Evolutionary conservation across 1,140 invertebrate genomes (phyloP), one percentile per base, ranked within the genome.

Genomic region (Aphis gossypii): DNA sequence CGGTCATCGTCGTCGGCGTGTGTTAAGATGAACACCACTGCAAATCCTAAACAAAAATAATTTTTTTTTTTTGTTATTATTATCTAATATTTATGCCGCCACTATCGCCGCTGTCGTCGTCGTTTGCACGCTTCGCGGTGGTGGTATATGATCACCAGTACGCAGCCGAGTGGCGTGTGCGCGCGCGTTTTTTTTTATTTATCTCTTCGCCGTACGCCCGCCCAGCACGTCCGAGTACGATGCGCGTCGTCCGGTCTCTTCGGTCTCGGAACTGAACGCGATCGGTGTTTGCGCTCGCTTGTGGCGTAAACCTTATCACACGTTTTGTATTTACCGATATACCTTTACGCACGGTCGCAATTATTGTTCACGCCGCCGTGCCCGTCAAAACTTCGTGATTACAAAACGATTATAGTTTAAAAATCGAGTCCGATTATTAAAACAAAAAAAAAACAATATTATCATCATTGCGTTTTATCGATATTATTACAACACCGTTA

Each of bases 41-140:
- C 60, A 76, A n/a, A 76, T 76, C n/a, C 20, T 18, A 76, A n/a
- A 76, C 60, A 20, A 76, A 76, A 76, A n/a, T 68, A 30, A 68
- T 68, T 51, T 51, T 68, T 14, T 60, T 56, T 8, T 56, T 14
- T 60, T 56, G 2, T 56, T 60, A 30, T 60, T 30, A 30, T 46
- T 46, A 46, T 46, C 21, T 68, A 68, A n/a, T n/a, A 68, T 18
- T n/a, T 3, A n/a, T n/a, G 35, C n/a, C 6, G 5, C 76, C 76
- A 35, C 76, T 14, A 30, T 41, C 82, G 35, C 8, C 35, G n/a
- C 5, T 18, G 82, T 9, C n/a, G n/a, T 11, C 35, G 76, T 14
- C 76, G 35, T 38, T 38, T n/a, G 76, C 21, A 35, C 56, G 95
- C 94, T 25, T 94, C 60, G 51, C 94, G 60, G 93, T 68, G 41